Base-by-base conservation (phyloP, 1,140 invertebrate genomes). In the Bathynomus jamesi region DNA sequence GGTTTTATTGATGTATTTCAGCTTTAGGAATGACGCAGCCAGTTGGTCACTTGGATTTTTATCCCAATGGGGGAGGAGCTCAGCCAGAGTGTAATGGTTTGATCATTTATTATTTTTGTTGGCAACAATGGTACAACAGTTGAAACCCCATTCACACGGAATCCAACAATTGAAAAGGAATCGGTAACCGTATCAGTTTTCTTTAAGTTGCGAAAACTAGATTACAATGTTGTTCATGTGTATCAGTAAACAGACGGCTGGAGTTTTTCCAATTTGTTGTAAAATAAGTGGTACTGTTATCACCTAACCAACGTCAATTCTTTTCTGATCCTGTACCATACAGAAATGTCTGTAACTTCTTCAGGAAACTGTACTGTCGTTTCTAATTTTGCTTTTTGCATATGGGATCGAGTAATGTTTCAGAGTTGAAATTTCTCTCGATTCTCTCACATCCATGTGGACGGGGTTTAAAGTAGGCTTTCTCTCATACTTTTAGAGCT, bases 31-130 rank as follows among this genome's bases (percentile, higher is more conserved):
- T 94, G 78, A 87, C 85, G 46, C 89, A 93, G 79, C 85, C 89
- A 0, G 87, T 91, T 32, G 93, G 91, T 0, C 92, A 95, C 79
- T 87, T 94, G 0, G 94, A 96, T 81, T 96, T 94, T 82, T 95
- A 90, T 81, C 93, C 93, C 0, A 96, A 95, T 78, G 91, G 92
- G 0, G 93, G 93, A 0, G 85, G 87, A 5, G 87, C 88, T 72
- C 93, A 95, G 81, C 93, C 93, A 0, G 93, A 93, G 0, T 95
- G 93, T 79, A 89, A 3, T 7, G 21, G 62, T 70, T 11, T 28
- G 60, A 21, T 11, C 0, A 27, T 25, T 0, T 21, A 8, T 21
- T 65, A 30, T 0, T 21, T 65, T 25, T 8, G 10, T 11, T n/a
- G 5, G 21, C 28, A 65, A 1, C 24, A 21, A 28, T 65, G 1